phyloP scores from a whole-genome alignment of 2,888 invertebrate species.

The Caenorhabditis sp. region DNA sequence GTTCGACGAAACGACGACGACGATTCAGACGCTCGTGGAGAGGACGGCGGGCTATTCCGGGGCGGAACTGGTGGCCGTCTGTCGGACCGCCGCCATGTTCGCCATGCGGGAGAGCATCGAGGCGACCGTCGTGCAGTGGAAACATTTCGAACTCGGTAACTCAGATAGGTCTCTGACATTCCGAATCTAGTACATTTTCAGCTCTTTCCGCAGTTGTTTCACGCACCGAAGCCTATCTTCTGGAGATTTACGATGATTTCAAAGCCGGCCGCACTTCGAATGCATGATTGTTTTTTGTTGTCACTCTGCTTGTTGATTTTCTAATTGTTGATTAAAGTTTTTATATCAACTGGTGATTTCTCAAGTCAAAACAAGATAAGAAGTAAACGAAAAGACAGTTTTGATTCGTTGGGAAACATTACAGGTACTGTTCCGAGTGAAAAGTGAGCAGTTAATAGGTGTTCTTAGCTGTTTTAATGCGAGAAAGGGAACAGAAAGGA shows the following conservation, averaged over 20 bases:
- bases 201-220: constrained; percentile 64
- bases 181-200: constrained; percentile 3
- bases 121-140: constrained; percentile 51
- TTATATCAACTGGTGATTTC: not conserved
- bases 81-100: constrained; percentile 86
- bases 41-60: constrained; percentile 82
- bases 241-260: constrained; percentile 70
- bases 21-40: constrained; percentile 42
- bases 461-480: not conserved
- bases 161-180: not conserved
- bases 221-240: constrained; percentile 68
- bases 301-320: constrained; percentile 12
- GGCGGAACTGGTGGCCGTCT: constrained; percentile 89
- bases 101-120: constrained; percentile 64
- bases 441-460: constrained; percentile 18
- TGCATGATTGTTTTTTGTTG: constrained; percentile 23
- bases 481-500: not conserved
- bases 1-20: constrained; percentile 24
- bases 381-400: not conserved
- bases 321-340: constrained; percentile 6
- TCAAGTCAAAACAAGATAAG: not conserved
- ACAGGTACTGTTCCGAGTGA: constrained; percentile 21
- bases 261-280: constrained; percentile 55
- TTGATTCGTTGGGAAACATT: constrained; percentile 43
- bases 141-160: constrained; percentile 57